These are phyloP conservation scores for Rhabdomys dilectus DNA, from an alignment of 2,113 vertebrate species.

Conservation along the genomic window DNA sequence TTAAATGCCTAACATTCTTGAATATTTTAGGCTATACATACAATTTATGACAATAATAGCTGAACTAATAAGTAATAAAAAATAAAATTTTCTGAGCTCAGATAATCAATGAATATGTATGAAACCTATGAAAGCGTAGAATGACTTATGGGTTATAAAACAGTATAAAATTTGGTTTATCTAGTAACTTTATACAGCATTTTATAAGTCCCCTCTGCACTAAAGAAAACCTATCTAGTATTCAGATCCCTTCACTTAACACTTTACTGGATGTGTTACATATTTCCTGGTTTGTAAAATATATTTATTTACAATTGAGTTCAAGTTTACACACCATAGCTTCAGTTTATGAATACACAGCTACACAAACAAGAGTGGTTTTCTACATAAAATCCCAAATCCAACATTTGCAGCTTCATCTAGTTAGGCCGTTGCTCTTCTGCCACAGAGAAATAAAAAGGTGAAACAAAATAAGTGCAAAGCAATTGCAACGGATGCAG, in stretches of 20 bases:
- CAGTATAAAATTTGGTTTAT: slow-evolving; percentile 30
- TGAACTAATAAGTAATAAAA: slow-evolving; percentile 65
- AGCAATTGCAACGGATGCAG: slow-evolving; percentile 41
- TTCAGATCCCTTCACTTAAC: slow-evolving; percentile 71
- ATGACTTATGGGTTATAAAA: slow-evolving; percentile 61
- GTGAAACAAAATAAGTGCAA: slow-evolving; percentile 64
- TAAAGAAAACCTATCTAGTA: slow-evolving; percentile 78
- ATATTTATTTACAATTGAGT: slow-evolving; percentile 80
- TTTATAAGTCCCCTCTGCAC: slow-evolving; percentile 70
- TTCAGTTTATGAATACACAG: slow-evolving; percentile 75
- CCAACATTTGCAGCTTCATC: slow-evolving; percentile 67
- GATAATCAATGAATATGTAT: slow-evolving; percentile 77
- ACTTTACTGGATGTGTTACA: slow-evolving; percentile 74
- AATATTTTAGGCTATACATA: slow-evolving; percentile 33
- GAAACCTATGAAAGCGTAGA: slow-evolving; percentile 75
- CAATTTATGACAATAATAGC: slow-evolving; percentile 65
- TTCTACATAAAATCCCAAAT: slow-evolving; percentile 81
- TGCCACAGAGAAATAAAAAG: slow-evolving; percentile 64
- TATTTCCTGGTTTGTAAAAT: slow-evolving; percentile 80
- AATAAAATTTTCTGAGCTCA: slow-evolving; percentile 68
- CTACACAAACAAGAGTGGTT: slow-evolving; percentile 78
- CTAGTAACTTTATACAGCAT: slow-evolving; percentile 65
- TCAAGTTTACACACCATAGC: slow-evolving; percentile 76
- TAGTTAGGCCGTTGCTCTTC: slow-evolving; percentile 70
- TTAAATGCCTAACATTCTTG: slow-evolving; percentile 59